Conservation (phyloP, 2,888 invertebrate genomes). For the Zygothrica quintamaculata region DNA sequence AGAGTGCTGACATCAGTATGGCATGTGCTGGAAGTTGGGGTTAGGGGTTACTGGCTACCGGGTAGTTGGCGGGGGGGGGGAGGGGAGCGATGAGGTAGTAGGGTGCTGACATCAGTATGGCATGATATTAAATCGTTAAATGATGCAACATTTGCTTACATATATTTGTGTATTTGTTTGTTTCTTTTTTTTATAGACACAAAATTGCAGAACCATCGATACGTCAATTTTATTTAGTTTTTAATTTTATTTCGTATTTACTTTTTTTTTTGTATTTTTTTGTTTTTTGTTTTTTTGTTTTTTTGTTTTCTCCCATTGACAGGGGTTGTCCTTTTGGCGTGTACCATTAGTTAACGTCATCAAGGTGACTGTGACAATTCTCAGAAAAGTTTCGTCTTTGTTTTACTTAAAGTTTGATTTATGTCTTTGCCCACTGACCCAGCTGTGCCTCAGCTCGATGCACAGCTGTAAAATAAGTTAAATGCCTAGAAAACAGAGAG, state of each 20-base stretch:
- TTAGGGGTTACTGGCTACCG: neutral
- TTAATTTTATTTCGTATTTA: no score
- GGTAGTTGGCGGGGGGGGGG: neutral
- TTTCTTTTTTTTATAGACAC: constrained; percentile 44
- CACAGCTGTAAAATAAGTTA: constrained; percentile 57
- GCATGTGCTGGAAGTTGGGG: constrained; percentile 4
- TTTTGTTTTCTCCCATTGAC: constrained; percentile 32
- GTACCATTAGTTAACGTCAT: constrained; percentile 67
- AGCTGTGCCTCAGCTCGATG: constrained; percentile 35
- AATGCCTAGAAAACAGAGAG: constrained; percentile 48
- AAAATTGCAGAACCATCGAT: neutral
- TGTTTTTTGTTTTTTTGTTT: no score
- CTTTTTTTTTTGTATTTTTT: no score
- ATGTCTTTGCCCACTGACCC: constrained; percentile 50
- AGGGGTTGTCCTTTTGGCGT: constrained; percentile 20
- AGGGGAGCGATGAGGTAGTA: neutral
- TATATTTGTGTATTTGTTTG: constrained; percentile 39
- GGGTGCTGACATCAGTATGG: constrained; percentile 7
- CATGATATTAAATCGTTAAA: constrained; percentile 55
- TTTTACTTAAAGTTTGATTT: constrained; percentile 66
- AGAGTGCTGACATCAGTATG: constrained; percentile 6
- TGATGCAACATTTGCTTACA: constrained; percentile 60
- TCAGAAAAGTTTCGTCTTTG: constrained; percentile 26
- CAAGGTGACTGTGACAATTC: constrained; percentile 25
- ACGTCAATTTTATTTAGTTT: constrained; percentile 38